Conservation (phyloP, 2,888 invertebrate genomes). For the Acronicta alni region DNA sequence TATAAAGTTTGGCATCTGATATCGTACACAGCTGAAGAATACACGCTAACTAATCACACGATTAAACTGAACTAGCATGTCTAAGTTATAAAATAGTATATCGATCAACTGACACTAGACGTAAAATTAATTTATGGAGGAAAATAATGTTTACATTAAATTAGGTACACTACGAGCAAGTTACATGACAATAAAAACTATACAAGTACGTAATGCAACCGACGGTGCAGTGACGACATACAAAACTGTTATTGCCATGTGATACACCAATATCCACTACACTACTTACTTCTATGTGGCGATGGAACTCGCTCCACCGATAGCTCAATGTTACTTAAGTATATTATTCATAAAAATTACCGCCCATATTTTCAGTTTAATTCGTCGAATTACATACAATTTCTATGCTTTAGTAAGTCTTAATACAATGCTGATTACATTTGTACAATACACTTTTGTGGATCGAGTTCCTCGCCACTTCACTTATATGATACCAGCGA, state of each 20-base stretch:
- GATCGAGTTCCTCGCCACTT: conserved; percentile 52
- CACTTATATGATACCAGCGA: conserved; percentile 64
- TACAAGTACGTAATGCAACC: conserved; percentile 25
- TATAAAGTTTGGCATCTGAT: conserved; percentile 80
- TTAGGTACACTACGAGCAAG: conserved; percentile 21
- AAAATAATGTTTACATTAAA: conserved; percentile 11
- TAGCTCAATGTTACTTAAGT: neutral
- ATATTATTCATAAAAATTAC: neutral
- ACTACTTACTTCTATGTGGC: conserved; percentile 51
- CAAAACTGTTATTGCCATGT: conserved; percentile 73
- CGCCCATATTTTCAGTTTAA: neutral
- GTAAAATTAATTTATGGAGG: conserved; percentile 36
- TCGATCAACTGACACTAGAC: conserved; percentile 60
- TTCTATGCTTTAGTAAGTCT: conserved; percentile 9
- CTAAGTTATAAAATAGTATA: conserved; percentile 65
- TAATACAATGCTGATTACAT: conserved; percentile 28
- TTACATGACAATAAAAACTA: conserved; percentile 13
- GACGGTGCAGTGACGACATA: conserved; percentile 45
- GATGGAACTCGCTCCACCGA: conserved; percentile 31
- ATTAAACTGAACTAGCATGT: conserved; percentile 70
- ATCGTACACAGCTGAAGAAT: conserved; percentile 49
- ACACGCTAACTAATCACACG: conserved; percentile 55
- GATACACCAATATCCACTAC: conserved; percentile 71
- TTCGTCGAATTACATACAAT: conserved; percentile 9
- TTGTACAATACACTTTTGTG: conserved; percentile 16